Evolutionary conservation across 64 coral and sea anemone genomes (phyloP).

Genomic region (Cladopsammia gracilis): DNA sequence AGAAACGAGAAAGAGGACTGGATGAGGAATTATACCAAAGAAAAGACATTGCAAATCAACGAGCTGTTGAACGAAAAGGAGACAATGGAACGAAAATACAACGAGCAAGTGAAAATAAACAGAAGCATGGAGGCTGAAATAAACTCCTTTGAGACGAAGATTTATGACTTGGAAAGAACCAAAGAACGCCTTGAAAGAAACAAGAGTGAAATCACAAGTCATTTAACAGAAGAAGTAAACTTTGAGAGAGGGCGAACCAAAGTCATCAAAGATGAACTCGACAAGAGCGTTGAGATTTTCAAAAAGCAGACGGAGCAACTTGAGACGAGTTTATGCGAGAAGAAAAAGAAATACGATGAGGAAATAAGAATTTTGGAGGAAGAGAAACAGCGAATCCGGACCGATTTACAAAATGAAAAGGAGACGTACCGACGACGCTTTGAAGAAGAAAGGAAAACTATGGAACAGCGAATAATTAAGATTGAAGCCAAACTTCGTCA

Average conservation of each 20-base stretch:
- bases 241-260: conserved; percentile 6
- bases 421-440: conserved; percentile 37
- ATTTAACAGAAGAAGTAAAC: conserved; percentile 26
- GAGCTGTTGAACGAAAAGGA: conserved; percentile 66
- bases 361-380: conserved; percentile 39
- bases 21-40: conserved; percentile 65
- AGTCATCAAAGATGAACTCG: conserved; percentile 15
- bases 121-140: conserved; percentile 58
- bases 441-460: conserved; percentile 48
- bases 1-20: conserved; percentile 80
- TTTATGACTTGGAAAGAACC: conserved; percentile 12
- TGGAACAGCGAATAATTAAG: conserved; percentile 65
- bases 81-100: conserved; percentile 55
- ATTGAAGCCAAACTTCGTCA: conserved; percentile 23
- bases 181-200: conserved; percentile 24
- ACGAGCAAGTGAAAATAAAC: conserved; percentile 60
- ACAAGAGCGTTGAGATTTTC: conserved; percentile 18
- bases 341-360: conserved; percentile 44
- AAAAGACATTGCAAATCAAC: conserved; percentile 76
- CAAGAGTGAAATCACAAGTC: conserved; percentile 3
- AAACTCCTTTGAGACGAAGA: background rate
- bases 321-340: conserved; percentile 24
- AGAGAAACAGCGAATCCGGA: conserved; percentile 52
- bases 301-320: conserved; percentile 35
- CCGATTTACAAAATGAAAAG: conserved; percentile 62